Evolutionary conservation across 2,888 invertebrate species (phyloP).

Genomic region (Caenorhabditis sp.): DNA sequence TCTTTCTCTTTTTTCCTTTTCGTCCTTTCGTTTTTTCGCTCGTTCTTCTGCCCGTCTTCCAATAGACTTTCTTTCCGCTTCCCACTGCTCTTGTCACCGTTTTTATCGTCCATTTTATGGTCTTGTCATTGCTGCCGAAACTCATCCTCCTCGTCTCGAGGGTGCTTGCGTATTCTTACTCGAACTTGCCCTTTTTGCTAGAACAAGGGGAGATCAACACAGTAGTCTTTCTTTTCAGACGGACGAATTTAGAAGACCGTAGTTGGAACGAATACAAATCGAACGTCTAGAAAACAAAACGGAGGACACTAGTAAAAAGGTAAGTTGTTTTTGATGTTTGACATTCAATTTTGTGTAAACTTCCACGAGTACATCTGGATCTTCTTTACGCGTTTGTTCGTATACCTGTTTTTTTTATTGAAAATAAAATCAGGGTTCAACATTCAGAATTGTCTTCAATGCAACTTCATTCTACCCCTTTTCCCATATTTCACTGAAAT

Average conservation of each 20-base stretch:
- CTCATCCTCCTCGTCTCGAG: neutral
- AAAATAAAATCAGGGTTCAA: too few relatives aligned
- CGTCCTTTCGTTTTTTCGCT: too few relatives aligned
- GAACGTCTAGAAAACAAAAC: neutral
- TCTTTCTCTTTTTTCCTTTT: neutral
- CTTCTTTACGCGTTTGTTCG: too few relatives aligned
- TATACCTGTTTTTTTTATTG: too few relatives aligned
- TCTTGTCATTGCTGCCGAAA: conserved; percentile 14
- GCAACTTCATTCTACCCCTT: too few relatives aligned
- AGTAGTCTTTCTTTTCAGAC: neutral
- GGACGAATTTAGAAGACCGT: neutral
- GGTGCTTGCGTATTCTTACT: neutral
- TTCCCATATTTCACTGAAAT: too few relatives aligned
- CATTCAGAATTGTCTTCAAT: too few relatives aligned
- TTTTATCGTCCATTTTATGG: conserved; percentile 18
- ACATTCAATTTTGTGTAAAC: too few relatives aligned
- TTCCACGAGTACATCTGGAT: too few relatives aligned
- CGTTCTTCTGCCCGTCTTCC: neutral
- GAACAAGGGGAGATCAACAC: conserved; percentile 3
- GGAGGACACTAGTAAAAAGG: neutral
- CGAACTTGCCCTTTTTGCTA: neutral
- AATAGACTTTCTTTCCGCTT: neutral
- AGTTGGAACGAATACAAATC: neutral
- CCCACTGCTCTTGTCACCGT: conserved; percentile 14
- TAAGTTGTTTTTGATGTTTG: neutral